Evolutionary conservation across 1,140 invertebrate genomes (phyloP), one percentile per base, ranked within the genome.

Genomic region (Drosophila truncata): DNA sequence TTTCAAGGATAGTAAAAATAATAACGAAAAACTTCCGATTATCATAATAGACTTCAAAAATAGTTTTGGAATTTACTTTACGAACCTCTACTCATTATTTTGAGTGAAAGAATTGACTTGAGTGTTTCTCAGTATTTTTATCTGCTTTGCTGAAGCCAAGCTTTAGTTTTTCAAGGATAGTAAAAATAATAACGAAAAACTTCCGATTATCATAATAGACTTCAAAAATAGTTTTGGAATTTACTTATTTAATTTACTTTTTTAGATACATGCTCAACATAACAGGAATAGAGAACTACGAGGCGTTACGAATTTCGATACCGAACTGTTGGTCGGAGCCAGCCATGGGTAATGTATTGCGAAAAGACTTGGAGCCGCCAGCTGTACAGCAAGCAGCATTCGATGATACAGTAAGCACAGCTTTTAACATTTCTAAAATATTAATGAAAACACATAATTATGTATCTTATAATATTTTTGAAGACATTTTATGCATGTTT

Each of bases 311-410:
- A 79, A 94, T 94, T 41, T 93, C 94, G 3, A 93, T 97, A 75
- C 96, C 96, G 0, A 93, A 96, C 69, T 95, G 96, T 69, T 97
- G 96, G 96, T 97, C 96, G 37, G 94, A 96, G 76, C 96, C 96
- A 23, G 94, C 94, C 66, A 94, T 95, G 57, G 94, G 94, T 94
- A 93, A 92, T 91, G 64, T 86, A 82, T 91, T 93, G 83, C 94
- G 93, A 65, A 93, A 93, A 33, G 88, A 94, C 57, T 93, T 96
- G 20, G 94, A 95, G 79, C 95, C 95, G 31, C 95, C 95, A 14
- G 93, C 96, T 86, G 93, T 97, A 27, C 97, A 97, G 92, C 96
- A 97, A 93, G 97, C 97, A 23, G 95, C 96, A 13, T 97, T 98
- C 93, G 97, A 97, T 91, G 96, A 97, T 92, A 94, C 95, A 71